phyloP scores from a whole-genome alignment of 2,113 vertebrate genomes.

The Cyanistes caeruleus region DNA sequence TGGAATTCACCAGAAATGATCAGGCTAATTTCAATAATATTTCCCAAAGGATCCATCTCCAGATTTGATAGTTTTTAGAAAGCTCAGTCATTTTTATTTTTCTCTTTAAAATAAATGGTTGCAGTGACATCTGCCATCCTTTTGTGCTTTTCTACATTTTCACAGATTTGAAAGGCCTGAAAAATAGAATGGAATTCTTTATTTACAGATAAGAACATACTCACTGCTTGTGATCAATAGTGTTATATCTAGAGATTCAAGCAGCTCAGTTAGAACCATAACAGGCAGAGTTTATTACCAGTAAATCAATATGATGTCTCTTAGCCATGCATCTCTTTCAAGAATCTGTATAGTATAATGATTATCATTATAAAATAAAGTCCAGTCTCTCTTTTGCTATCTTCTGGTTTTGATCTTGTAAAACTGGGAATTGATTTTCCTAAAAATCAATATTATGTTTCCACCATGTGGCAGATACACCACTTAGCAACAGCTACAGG shows the following conservation, averaged over 20 bases:
- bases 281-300: slow-evolving; percentile 57
- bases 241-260: slow-evolving; percentile 56
- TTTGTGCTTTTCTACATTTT: slow-evolving; percentile 6
- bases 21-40: background rate
- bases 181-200: slow-evolving; percentile 40
- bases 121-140: background rate
- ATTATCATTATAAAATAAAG: slow-evolving; percentile 66
- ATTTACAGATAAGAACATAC: slow-evolving; percentile 64
- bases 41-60: background rate
- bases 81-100: background rate
- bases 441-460: slow-evolving; percentile 60
- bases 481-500: slow-evolving; percentile 53
- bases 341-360: slow-evolving; percentile 55
- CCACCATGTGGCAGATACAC: slow-evolving; percentile 44
- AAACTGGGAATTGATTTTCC: slow-evolving; percentile 67
- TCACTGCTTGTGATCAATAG: slow-evolving; percentile 57
- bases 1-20: background rate
- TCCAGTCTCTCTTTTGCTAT: slow-evolving; percentile 54
- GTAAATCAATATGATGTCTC: slow-evolving; percentile 64
- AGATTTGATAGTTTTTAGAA: background rate
- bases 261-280: slow-evolving; percentile 42
- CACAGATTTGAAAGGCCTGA: slow-evolving; percentile 18
- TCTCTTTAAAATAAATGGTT: background rate
- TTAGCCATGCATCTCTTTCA: slow-evolving; percentile 49
- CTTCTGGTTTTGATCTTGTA: slow-evolving; percentile 61